These are phyloP conservation scores for Oplegnathus fasciatus DNA, from an alignment of 2,113 vertebrate genomes.

Conservation along the genomic window DNA sequence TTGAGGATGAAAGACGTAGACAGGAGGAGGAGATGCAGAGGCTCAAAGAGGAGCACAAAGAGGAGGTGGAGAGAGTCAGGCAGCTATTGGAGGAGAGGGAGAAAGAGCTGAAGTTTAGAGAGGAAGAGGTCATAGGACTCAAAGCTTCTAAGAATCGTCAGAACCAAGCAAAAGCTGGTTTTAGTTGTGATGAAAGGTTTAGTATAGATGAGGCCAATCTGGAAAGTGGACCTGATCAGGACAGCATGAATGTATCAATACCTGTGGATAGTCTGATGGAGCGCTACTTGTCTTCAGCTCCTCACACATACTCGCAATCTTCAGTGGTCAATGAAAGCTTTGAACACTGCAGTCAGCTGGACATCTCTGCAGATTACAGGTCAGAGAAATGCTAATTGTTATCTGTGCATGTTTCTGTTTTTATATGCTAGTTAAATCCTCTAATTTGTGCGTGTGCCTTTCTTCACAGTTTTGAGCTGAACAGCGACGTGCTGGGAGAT, in stretches of 20 bases:
- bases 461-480: constrained; percentile 77
- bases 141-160: constrained; percentile 69
- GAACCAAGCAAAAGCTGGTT: constrained; percentile 58
- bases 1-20: constrained; percentile 61
- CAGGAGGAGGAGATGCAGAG: constrained; percentile 67
- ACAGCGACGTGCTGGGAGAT: constrained; percentile 79
- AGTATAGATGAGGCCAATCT: constrained; percentile 20
- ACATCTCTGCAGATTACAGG: constrained; percentile 76
- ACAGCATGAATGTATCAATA: constrained; percentile 41
- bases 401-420: not conserved
- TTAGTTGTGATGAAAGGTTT: constrained; percentile 36
- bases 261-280: constrained; percentile 79
- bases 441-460: constrained; percentile 7
- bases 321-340: constrained; percentile 67
- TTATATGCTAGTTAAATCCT: not conserved
- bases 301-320: constrained; percentile 48
- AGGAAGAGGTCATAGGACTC: constrained; percentile 61
- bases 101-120: constrained; percentile 63
- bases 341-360: constrained; percentile 72
- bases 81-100: constrained; percentile 73
- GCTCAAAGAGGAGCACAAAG: constrained; percentile 68
- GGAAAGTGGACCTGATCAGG: constrained; percentile 44
- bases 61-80: constrained; percentile 63
- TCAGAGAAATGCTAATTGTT: constrained; percentile 24
- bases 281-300: constrained; percentile 83